phyloP scores from a whole-genome alignment of 2,113 vertebrate species.

The Cettia cetti region DNA sequence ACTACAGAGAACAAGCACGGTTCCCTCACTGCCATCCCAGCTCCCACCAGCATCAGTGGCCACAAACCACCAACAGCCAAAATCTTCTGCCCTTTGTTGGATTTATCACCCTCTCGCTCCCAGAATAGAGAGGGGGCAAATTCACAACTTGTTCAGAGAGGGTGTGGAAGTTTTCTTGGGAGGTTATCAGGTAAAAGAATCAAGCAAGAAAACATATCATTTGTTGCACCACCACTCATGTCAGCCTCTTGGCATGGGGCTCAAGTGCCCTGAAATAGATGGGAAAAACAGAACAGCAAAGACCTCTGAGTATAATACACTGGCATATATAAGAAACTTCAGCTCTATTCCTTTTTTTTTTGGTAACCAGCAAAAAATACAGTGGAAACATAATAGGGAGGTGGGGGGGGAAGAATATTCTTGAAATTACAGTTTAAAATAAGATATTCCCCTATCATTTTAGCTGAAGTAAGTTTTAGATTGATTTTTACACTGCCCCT shows the following conservation, averaged over 20 bases:
- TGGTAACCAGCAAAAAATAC: not conserved
- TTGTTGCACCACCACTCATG: not conserved
- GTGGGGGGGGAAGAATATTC: not conserved
- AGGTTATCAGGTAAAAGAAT: not conserved
- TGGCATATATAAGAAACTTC: not conserved
- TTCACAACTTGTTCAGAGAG: not conserved
- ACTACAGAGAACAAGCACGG: accelerated
- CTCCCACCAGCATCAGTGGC: not conserved
- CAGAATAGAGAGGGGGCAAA: not conserved
- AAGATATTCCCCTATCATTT: not conserved
- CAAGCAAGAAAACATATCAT: not conserved
- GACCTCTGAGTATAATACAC: not conserved
- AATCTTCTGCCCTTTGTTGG: not conserved
- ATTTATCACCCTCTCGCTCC: not conserved
- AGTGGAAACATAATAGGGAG: not conserved
- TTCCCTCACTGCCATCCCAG: not conserved
- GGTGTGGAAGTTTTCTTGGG: not conserved
- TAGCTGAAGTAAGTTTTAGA: constrained; percentile 1
- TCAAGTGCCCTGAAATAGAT: not conserved
- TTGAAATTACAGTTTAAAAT: not conserved
- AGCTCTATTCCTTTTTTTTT: not conserved
- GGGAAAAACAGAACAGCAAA: not conserved
- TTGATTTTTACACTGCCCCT: not conserved
- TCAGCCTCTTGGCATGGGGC: not conserved
- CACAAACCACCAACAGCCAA: not conserved